Evolutionary conservation across 2,113 vertebrate species (phyloP).

Genomic region (Siphamia tubifer): DNA sequence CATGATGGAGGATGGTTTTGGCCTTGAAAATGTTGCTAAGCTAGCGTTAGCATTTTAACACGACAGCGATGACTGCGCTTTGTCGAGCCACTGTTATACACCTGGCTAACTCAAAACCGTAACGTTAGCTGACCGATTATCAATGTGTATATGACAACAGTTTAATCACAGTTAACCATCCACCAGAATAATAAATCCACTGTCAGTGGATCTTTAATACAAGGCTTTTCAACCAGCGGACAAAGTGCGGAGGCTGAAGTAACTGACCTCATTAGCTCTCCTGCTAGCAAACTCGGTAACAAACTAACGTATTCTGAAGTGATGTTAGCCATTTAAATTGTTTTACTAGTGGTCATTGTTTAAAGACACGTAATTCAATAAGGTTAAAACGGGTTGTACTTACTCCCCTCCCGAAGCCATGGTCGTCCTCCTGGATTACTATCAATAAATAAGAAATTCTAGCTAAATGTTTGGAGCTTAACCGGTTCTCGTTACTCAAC

Average conservation of each 20-base stretch:
- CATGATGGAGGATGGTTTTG: constrained; percentile 44
- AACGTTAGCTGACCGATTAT: background rate
- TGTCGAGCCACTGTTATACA: constrained; percentile 50
- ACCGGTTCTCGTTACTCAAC: constrained; percentile 44
- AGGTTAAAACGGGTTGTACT: constrained; percentile 41
- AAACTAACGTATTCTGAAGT: constrained; percentile 30
- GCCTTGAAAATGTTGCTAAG: constrained; percentile 64
- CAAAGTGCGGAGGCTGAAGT: constrained; percentile 47
- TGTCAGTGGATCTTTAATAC: background rate
- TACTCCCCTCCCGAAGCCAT: constrained; percentile 85
- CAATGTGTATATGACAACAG: background rate
- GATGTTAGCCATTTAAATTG: constrained; percentile 11
- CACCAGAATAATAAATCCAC: background rate
- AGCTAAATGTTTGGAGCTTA: constrained; percentile 59
- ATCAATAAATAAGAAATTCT: constrained; percentile 74
- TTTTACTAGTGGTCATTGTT: background rate
- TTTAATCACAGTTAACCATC: background rate
- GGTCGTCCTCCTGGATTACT: constrained; percentile 67
- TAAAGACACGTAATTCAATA: background rate
- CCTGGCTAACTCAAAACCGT: background rate
- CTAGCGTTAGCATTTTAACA: constrained; percentile 59
- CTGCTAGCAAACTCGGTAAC: constrained; percentile 34
- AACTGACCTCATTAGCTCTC: constrained; percentile 66
- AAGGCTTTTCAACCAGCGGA: background rate
- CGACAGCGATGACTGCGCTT: constrained; percentile 70